These are phyloP conservation scores for Operophtera brumata DNA, from an alignment of 2,888 invertebrate species.

Conservation along the genomic window DNA sequence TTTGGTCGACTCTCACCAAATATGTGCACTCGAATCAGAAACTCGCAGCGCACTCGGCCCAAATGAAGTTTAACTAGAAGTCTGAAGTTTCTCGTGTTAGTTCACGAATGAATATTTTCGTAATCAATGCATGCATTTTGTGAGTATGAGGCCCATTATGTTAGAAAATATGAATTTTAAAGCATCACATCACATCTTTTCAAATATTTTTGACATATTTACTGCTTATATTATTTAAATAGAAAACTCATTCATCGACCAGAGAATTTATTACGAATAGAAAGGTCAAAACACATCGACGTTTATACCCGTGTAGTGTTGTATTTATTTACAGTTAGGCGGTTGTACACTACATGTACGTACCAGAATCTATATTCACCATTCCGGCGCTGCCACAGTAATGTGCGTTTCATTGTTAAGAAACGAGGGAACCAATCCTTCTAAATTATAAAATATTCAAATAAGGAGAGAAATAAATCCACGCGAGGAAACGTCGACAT, in stretches of 20 bases:
- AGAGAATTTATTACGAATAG: slow-evolving; percentile 22
- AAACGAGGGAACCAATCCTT: slow-evolving; percentile 54
- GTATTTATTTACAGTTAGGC: slow-evolving; percentile 26
- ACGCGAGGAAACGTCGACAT: slow-evolving; percentile 70
- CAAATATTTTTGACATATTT: slow-evolving; percentile 6
- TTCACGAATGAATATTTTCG: slow-evolving; percentile 15
- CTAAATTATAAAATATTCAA: slow-evolving; percentile 72
- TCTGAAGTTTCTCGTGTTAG: slow-evolving; percentile 19
- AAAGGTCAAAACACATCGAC: slow-evolving; percentile 26
- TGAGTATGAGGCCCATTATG: slow-evolving; percentile 19
- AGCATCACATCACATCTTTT: not conserved
- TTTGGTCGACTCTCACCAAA: slow-evolving; percentile 66
- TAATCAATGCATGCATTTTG: slow-evolving; percentile 23
- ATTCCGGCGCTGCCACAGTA: slow-evolving; percentile 20
- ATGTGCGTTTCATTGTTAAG: slow-evolving; percentile 45
- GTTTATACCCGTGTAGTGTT: slow-evolving; percentile 10
- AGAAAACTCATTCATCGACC: slow-evolving; percentile 10
- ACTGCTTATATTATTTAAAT: slow-evolving; percentile 26
- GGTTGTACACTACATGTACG: slow-evolving; percentile 7
- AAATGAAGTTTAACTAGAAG: slow-evolving; percentile 35
- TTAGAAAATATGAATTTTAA: slow-evolving; percentile 12
- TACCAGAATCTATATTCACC: slow-evolving; percentile 24
- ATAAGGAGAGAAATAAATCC: slow-evolving; percentile 72
- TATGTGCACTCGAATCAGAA: slow-evolving; percentile 58
- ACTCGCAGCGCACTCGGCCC: slow-evolving; percentile 39